Evolutionary conservation across 2,888 invertebrate genomes (phyloP), one percentile per base, ranked within the genome.

Genomic region (Octonoba sinensis): DNA sequence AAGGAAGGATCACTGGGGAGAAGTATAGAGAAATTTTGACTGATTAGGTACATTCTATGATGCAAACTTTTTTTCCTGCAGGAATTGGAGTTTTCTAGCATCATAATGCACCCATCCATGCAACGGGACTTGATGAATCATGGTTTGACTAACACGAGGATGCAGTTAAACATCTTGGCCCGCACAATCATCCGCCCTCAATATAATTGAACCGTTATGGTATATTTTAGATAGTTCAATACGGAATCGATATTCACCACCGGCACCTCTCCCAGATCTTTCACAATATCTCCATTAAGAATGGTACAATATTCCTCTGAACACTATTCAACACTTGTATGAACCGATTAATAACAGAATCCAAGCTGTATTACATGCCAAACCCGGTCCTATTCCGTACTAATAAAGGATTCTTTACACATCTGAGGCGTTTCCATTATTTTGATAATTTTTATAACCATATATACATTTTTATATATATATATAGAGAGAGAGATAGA

Each of bases 351-450:
- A 11, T 2, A 57, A 18, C 18, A 4, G 0, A 57, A 20, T 57
- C 1, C 20, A 57, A 57, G 13, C 18, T 57, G 57, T 57, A 57
- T 57, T 57, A 57, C 57, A n/a, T 57, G 57, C 57, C 57, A 57
- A 57, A 57, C 8, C 18, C 22, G 57, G 1, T 51, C 51, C 51
- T 51, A 51, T 0, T 6, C 51, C 51, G 13, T 51, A 51, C 18
- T 51, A 51, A 8, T 51, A 51, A 51, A 51, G 11, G 1, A 51
- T 13, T 51, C 51, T 18, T 51, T 0, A 51, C 1, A 51, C 6
- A 51, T 51, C 51, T 51, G 18, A 13, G 11, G 27, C 6, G n/a
- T 27, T 6, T 27, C 6, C 27, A 27, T 27, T 27, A 27, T 27
- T 27, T 27, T 6, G 6, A 27, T 27, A 27, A 27, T 27, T 27